Percentiles rank a stretch among this genome's conserved stretches.
Evolutionary conservation across 2,797 vertebrate species (phyloP).

Genomic region (Harpagifer antarcticus): DNA sequence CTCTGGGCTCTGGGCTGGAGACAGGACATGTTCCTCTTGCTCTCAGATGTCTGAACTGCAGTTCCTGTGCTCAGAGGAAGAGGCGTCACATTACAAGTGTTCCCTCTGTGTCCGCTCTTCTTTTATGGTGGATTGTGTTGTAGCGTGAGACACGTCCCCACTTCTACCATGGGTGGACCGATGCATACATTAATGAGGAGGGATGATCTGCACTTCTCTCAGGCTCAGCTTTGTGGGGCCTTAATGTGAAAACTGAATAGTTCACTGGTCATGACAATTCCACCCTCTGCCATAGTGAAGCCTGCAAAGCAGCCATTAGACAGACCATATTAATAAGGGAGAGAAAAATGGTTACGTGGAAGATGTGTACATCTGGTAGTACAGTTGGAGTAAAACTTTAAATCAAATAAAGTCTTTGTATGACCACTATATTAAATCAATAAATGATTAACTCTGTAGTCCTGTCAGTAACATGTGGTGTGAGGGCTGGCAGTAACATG

Average conservation of each 20-base stretch:
- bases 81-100: conserved; percentile 50
- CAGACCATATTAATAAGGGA: conserved; percentile 65
- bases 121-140: conserved; percentile 29
- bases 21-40: conserved; percentile 22
- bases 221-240: conserved; percentile 53
- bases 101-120: conserved; percentile 8
- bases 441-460: conserved; percentile 32
- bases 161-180: conserved; percentile 36
- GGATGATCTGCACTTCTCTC: conserved; percentile 65
- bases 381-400: conserved; percentile 43
- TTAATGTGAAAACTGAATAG: conserved; percentile 69
- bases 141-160: conserved; percentile 39
- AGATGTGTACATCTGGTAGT: conserved; percentile 47
- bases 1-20: conserved; percentile 29
- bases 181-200: conserved; percentile 77
- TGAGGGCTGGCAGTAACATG: background rate
- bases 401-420: conserved; percentile 34
- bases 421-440: conserved; percentile 2
- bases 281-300: conserved; percentile 61
- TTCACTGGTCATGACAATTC: conserved; percentile 76
- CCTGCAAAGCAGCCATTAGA: conserved; percentile 72
- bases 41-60: conserved; percentile 23
- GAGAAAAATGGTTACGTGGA: conserved; percentile 32
- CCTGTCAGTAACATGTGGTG: conserved; percentile 15
- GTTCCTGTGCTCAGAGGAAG: conserved; percentile 14